Conservation (phyloP, 2,888 invertebrate genomes). For the Scaptodrosophila latifasciaeformis region DNA sequence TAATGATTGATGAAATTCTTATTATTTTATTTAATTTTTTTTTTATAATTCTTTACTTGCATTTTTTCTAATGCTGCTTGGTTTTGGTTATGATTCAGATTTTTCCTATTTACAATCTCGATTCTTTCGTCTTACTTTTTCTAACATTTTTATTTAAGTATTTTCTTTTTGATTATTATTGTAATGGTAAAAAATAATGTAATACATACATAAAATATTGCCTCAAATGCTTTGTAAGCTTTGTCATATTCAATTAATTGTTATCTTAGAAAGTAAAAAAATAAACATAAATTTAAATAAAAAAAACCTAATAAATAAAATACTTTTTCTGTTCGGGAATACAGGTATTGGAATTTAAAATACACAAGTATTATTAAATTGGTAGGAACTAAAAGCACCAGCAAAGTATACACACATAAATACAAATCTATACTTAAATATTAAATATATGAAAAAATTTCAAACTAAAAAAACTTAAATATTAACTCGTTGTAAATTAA, state of each 20-base stretch:
- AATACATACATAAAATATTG: constrained; percentile 44
- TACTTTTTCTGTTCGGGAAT: not conserved
- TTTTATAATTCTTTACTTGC: constrained; percentile 12
- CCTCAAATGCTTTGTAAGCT: constrained; percentile 69
- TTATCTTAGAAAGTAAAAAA: constrained; percentile 32
- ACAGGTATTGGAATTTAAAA: not conserved
- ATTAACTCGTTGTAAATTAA: constrained; percentile 26
- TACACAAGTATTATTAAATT: too few species aligned
- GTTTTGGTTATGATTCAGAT: constrained; percentile 40
- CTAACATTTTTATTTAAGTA: constrained; percentile 43
- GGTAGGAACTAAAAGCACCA: constrained; percentile 71
- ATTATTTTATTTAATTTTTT: constrained; percentile 15
- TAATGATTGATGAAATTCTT: too few species aligned
- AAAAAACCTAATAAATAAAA: constrained; percentile 30
- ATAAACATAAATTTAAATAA: constrained; percentile 9
- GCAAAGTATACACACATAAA: constrained; percentile 41
- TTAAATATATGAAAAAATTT: constrained; percentile 3
- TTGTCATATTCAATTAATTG: constrained; percentile 57
- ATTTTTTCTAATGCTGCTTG: constrained; percentile 47
- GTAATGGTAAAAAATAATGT: constrained; percentile 27
- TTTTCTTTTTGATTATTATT: constrained; percentile 30
- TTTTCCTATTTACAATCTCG: constrained; percentile 47
- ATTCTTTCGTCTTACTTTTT: constrained; percentile 5
- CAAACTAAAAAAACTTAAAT: constrained; percentile 13
- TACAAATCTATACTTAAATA: not conserved